Conservation (phyloP, 2,113 vertebrate species). For the Cynopterus brachyotis region DNA sequence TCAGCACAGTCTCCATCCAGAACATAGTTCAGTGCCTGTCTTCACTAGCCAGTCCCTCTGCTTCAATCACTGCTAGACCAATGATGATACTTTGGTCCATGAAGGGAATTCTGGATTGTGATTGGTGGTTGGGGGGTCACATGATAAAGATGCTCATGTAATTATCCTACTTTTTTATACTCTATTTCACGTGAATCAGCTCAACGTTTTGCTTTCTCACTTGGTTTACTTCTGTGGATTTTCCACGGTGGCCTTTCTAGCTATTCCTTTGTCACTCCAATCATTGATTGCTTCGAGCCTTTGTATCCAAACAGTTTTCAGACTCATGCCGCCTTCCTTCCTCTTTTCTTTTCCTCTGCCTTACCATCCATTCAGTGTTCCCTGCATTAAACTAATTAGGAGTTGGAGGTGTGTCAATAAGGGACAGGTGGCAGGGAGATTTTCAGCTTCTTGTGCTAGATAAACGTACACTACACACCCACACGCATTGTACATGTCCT, state of each 20-base stretch:
- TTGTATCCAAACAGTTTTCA: slow-evolving; percentile 66
- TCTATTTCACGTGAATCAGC: neutral
- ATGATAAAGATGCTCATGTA: neutral
- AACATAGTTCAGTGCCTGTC: neutral
- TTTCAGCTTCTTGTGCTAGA: neutral
- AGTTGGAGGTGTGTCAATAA: neutral
- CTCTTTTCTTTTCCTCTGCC: slow-evolving; percentile 15
- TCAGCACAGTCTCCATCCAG: neutral
- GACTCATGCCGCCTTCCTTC: neutral
- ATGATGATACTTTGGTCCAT: neutral
- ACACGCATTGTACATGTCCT: rapidly evolving
- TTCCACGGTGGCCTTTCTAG: slow-evolving; percentile 8
- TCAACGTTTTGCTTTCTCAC: neutral
- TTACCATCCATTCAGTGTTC: slow-evolving; percentile 12
- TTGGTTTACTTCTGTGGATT: neutral
- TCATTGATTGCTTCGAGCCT: slow-evolving; percentile 47
- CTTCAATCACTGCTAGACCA: neutral
- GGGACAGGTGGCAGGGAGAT: neutral
- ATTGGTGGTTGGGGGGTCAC: neutral
- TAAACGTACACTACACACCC: neutral
- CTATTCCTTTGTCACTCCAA: slow-evolving; percentile 35
- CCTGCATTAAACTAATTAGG: slow-evolving; percentile 52
- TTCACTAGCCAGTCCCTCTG: neutral
- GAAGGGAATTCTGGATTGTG: neutral
- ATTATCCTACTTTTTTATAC: neutral